Percentiles rank a stretch among this genome's conserved stretches.
These are phyloP conservation scores for Vanessa atalanta DNA, from an alignment of 1,140 invertebrate species.

Conservation along the genomic window DNA sequence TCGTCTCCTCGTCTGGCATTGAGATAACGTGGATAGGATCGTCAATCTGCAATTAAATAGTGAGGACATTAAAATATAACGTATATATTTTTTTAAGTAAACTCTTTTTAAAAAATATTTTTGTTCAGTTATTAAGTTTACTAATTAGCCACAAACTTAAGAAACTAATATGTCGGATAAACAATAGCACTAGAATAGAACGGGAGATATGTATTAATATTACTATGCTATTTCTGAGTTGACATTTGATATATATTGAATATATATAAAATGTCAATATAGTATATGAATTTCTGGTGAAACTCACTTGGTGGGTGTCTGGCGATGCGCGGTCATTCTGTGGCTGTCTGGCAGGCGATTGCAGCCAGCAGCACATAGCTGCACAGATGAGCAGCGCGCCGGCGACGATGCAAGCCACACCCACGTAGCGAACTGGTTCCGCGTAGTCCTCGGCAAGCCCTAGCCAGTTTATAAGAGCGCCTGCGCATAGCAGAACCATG, in stretches of 20 bases:
- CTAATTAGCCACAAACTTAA: no score
- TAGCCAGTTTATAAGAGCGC: conserved; percentile 89
- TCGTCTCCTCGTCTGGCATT: conserved; percentile 81
- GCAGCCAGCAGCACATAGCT: conserved; percentile 89
- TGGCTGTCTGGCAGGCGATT: conserved; percentile 81
- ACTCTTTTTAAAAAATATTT: no score
- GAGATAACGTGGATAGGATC: conserved; percentile 85
- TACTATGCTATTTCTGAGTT: no score
- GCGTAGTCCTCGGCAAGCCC: conserved; percentile 87
- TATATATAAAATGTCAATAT: not conserved
- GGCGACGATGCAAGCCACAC: conserved; percentile 87
- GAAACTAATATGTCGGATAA: no score
- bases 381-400: conserved; percentile 87
- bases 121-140: no score
- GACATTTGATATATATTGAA: not conserved
- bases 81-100: no score
- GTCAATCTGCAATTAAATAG: conserved; percentile 81
- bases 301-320: conserved; percentile 74
- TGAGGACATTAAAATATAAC: not conserved
- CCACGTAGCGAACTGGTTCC: conserved; percentile 87
- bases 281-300: not conserved
- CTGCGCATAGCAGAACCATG: conserved; percentile 87
- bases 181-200: no score
- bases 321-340: conserved; percentile 70
- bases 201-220: no score